Evolutionary conservation across 2,113 vertebrate species (phyloP).

Genomic region (Epinephelus fuscoguttatus): DNA sequence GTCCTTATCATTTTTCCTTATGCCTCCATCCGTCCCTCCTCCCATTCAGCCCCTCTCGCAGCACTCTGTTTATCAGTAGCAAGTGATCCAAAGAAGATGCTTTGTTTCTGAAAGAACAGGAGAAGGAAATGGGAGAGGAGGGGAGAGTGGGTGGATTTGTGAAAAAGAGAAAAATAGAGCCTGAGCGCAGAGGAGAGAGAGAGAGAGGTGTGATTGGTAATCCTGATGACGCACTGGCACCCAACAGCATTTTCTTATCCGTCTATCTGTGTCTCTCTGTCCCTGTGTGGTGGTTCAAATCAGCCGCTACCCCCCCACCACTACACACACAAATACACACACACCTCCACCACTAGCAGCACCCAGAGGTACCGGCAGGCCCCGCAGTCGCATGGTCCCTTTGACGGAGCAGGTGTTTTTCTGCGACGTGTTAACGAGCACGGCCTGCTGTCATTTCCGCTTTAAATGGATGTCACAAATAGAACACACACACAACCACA

Average conservation of each 20-base stretch:
- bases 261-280: slow-evolving; percentile 53
- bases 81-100: slow-evolving; percentile 77
- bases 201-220: slow-evolving; percentile 75
- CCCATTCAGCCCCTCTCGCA: slow-evolving; percentile 51
- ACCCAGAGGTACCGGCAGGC: slow-evolving; percentile 76
- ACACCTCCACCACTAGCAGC: slow-evolving; percentile 47
- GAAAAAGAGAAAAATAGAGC: slow-evolving; percentile 66
- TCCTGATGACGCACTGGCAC: slow-evolving; percentile 67
- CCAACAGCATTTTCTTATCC: slow-evolving; percentile 53
- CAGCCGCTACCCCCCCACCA: slow-evolving; percentile 32
- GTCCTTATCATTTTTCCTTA: slow-evolving; percentile 11
- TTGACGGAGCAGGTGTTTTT: slow-evolving; percentile 83
- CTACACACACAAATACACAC: slow-evolving; percentile 26
- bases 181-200: slow-evolving; percentile 39
- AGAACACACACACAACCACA: slow-evolving; percentile 63
- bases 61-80: slow-evolving; percentile 65
- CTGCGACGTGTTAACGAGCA: slow-evolving; percentile 80
- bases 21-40: slow-evolving; percentile 19
- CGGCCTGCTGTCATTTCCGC: slow-evolving; percentile 82
- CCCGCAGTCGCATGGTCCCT: slow-evolving; percentile 70
- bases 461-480: slow-evolving; percentile 82
- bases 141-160: slow-evolving; percentile 74
- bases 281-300: slow-evolving; percentile 56
- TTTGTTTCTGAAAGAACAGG: slow-evolving; percentile 73
- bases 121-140: slow-evolving; percentile 60